Base-by-base conservation (phyloP, 2,888 invertebrate species). In the Deilephila porcellus region DNA sequence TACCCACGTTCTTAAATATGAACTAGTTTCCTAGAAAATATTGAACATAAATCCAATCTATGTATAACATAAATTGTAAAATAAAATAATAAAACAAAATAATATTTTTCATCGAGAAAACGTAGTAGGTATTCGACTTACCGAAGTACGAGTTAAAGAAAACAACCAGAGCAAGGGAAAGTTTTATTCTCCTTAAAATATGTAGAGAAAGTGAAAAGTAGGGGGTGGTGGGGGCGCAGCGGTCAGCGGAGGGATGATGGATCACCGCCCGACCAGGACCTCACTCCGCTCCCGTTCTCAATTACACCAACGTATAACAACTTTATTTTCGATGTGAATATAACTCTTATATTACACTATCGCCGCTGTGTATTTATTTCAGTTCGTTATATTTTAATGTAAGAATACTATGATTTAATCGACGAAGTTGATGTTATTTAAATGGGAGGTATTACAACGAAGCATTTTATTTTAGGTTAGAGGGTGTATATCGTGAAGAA, bases 141-240 rank as follows among this genome's bases (percentile, higher is more conserved):
- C 53, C 62, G 63, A 63, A n/a, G 73, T 71, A 62, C 63, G 63
- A 71, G 62, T 73, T 73, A 63, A 56, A 72, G 70, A 74, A 64
- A 64, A 71, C 72, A 72, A 72, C 70, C 72, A 87, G 88, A 90
- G 89, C 86, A 85, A 90, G 90, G 86, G 90, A 93, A 94, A 93
- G 90, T 93, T 94, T 93, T 91, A 92, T 92, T 94, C 93, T 93
- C 90, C 92, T 94, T 94, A 93, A 95, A 95, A 94, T 95, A 95
- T 95, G 95, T 94, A 94, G 94, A 93, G 94, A 92, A 93, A 94
- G 94, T 93, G 95, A 93, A 94, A 93, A 95, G 93, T 93, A 93
- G 92, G 91, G 90, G 87, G 89, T 87, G 87, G 88, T 83, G 85
- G 78, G 83, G 83, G 76, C 88, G 88, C 87, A 88, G 90, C 91